These are phyloP conservation scores for Poecile atricapillus DNA, from an alignment of 2,113 vertebrate genomes.

Conservation along the genomic window DNA sequence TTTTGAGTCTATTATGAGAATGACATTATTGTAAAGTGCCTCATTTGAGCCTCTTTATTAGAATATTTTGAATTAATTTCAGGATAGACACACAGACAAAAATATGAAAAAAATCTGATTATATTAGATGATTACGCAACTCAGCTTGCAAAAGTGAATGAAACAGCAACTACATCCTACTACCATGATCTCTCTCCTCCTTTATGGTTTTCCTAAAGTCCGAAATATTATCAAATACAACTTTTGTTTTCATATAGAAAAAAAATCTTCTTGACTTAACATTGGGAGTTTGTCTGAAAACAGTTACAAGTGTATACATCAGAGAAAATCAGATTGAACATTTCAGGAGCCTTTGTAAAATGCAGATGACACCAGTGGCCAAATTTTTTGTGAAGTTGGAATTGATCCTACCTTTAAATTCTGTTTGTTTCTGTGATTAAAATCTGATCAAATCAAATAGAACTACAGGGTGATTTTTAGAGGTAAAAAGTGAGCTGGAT, in stretches of 20 bases:
- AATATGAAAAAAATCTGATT: background rate
- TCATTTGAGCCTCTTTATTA: background rate
- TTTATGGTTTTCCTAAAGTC: background rate
- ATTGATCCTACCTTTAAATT: background rate
- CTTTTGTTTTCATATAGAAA: background rate
- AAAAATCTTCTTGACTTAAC: background rate
- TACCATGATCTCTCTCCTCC: background rate
- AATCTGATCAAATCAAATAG: background rate
- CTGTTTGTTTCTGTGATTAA: background rate
- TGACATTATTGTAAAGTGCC: background rate
- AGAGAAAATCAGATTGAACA: background rate
- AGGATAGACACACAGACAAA: background rate
- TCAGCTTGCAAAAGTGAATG: background rate
- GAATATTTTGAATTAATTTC: background rate
- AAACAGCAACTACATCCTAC: background rate
- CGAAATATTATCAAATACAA: background rate
- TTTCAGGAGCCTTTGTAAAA: background rate
- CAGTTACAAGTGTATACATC: background rate
- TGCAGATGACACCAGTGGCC: background rate
- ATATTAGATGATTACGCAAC: background rate
- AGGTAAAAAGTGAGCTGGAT: background rate
- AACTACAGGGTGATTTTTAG: background rate
- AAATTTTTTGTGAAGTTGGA: background rate
- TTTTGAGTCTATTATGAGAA: background rate
- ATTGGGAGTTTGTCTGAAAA: background rate